Evolutionary conservation across 1,140 invertebrate genomes (phyloP).

Genomic region (Wiebesia pumilae): DNA sequence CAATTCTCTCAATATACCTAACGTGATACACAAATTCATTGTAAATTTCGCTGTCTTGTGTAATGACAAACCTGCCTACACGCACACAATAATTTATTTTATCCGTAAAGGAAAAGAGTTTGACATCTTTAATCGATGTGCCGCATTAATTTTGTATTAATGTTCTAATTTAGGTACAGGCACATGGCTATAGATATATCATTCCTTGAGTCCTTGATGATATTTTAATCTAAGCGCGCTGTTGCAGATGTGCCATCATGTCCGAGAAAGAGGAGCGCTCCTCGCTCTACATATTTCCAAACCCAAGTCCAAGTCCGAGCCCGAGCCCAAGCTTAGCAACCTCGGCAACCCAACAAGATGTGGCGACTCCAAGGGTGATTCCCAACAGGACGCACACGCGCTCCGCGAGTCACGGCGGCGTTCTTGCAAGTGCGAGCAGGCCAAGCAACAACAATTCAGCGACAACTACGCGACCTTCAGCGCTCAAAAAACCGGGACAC

Average conservation of each 20-base stretch:
- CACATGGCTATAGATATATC: background rate
- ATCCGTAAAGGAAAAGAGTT: too few species aligned
- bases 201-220: background rate
- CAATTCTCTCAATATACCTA: too few species aligned
- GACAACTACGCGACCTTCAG: constrained; percentile 75
- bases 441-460: constrained; percentile 52
- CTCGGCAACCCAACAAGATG: background rate
- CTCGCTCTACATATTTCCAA: constrained; percentile 70
- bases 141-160: too few species aligned
- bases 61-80: too few species aligned
- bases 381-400: constrained; percentile 79
- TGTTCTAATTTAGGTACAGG: background rate
- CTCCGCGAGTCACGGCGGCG: constrained; percentile 87
- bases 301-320: constrained; percentile 28
- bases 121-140: too few species aligned
- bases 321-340: background rate
- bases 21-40: too few species aligned
- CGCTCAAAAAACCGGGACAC: constrained; percentile 84
- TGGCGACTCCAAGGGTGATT: background rate
- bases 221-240: background rate
- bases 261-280: constrained; percentile 68
- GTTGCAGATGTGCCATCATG: constrained; percentile 73
- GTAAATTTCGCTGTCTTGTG: too few species aligned
- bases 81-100: too few species aligned
- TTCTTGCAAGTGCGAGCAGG: constrained; percentile 74